phyloP scores from a whole-genome alignment of 2,888 invertebrate species.

The Griposia aprilina region DNA sequence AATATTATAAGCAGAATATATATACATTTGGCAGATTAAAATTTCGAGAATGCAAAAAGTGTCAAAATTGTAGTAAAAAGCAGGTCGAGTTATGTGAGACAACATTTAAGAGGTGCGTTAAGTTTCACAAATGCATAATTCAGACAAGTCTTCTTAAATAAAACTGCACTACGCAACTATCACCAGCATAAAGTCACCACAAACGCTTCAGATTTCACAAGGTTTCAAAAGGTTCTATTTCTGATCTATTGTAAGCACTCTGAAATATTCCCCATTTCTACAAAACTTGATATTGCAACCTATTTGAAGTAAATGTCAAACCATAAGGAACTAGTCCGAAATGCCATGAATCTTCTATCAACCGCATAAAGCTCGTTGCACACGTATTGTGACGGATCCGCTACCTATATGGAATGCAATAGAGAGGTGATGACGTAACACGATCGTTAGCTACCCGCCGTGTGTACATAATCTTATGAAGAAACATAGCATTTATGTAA shows the following conservation, averaged over 20 bases:
- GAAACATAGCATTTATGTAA: conserved; percentile 60
- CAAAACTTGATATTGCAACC: conserved; percentile 1
- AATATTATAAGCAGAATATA: no score
- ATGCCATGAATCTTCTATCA: conserved; percentile 42
- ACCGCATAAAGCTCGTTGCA: conserved; percentile 42
- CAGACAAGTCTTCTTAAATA: neutral
- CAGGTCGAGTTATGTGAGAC: neutral
- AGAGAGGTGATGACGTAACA: conserved; percentile 56
- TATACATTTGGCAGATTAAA: no score
- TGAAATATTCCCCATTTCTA: neutral
- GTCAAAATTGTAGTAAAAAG: neutral
- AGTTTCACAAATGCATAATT: neutral
- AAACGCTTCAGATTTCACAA: neutral
- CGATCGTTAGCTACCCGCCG: conserved; percentile 40
- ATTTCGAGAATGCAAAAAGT: no score
- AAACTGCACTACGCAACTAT: neutral
- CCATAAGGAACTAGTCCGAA: conserved; percentile 49
- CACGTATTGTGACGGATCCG: conserved; percentile 13
- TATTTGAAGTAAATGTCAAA: conserved; percentile 18
- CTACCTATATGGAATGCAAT: conserved; percentile 54
- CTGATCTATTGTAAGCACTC: neutral
- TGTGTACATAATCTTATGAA: conserved; percentile 62
- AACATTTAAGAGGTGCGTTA: neutral
- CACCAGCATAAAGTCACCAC: neutral
- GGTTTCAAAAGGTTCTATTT: neutral